Conservation (phyloP, 2,888 invertebrate species). For the Parapristionchus giblindavisi region DNA sequence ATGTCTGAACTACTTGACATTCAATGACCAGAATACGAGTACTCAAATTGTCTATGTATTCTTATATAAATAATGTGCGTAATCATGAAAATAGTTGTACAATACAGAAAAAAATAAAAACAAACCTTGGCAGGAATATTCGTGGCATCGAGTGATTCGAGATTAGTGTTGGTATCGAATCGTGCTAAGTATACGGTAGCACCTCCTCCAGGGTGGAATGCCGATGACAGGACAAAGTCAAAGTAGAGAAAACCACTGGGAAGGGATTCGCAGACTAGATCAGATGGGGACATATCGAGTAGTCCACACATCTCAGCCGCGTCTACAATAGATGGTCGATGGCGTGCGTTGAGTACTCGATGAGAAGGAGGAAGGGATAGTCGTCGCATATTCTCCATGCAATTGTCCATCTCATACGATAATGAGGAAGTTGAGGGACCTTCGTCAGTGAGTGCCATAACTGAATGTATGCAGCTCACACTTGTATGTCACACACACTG, state of each 20-base stretch:
- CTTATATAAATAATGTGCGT: no score
- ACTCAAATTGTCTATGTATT: no score
- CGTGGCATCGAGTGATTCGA: conserved; percentile 61
- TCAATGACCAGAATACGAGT: no score
- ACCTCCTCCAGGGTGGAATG: conserved; percentile 43
- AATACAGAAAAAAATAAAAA: conserved; percentile 31
- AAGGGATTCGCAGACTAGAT: conserved; percentile 62
- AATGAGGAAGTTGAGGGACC: not conserved
- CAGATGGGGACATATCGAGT: conserved; percentile 61
- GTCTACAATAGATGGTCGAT: conserved; percentile 62
- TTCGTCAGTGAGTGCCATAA: no score
- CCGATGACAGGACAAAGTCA: conserved; percentile 63
- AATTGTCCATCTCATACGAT: not conserved
- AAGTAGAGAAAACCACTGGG: conserved; percentile 61
- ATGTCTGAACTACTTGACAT: no score
- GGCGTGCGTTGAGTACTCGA: conserved; percentile 32
- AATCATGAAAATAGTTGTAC: conserved; percentile 7
- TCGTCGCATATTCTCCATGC: conserved; percentile 20
- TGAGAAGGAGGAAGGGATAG: conserved; percentile 1
- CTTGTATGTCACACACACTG: no score
- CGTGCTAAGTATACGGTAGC: conserved; percentile 62
- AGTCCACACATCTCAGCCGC: conserved; percentile 64
- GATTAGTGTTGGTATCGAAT: conserved; percentile 63
- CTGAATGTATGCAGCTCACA: no score
- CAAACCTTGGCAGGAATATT: conserved; percentile 40